Conservation (phyloP, 2,797 vertebrate genomes). For the Karalla daura region DNA sequence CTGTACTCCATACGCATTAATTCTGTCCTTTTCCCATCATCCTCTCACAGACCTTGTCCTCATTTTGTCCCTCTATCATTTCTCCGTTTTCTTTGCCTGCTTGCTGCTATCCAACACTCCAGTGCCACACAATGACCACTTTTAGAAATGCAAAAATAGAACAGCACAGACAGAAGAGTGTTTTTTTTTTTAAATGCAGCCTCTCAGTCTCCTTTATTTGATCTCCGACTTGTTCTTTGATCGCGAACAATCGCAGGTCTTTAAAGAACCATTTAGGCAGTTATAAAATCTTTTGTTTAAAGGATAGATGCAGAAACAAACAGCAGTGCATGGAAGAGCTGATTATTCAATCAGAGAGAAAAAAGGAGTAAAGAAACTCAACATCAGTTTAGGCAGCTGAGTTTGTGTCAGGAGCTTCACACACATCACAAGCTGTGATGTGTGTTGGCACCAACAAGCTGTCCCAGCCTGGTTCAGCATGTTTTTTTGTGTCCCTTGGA, state of each 20-base stretch:
- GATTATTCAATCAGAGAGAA: too few species aligned
- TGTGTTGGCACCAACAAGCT: too few species aligned
- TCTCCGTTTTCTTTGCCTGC: background rate
- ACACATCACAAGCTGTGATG: too few species aligned
- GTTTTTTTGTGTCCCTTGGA: too few species aligned
- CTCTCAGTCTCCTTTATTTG: background rate
- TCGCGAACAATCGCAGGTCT: conserved; percentile 1
- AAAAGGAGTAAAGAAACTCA: too few species aligned
- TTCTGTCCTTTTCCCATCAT: conserved; percentile 11
- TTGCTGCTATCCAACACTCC: conserved; percentile 27
- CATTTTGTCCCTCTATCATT: background rate
- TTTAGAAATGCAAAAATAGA: background rate
- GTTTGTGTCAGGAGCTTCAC: too few species aligned
- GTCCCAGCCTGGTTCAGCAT: too few species aligned
- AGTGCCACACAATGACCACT: conserved; percentile 32
- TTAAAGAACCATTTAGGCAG: background rate
- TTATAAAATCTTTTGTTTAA: background rate
- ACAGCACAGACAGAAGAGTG: background rate
- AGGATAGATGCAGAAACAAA: background rate
- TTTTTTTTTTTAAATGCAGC: too few species aligned
- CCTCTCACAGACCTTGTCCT: background rate
- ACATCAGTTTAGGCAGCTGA: too few species aligned
- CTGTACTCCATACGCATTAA: conserved; percentile 31
- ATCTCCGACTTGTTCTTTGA: conserved; percentile 4
- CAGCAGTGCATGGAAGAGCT: too few species aligned